Conservation (phyloP, 2,113 vertebrate genomes). For the Entelurus aequoreus region DNA sequence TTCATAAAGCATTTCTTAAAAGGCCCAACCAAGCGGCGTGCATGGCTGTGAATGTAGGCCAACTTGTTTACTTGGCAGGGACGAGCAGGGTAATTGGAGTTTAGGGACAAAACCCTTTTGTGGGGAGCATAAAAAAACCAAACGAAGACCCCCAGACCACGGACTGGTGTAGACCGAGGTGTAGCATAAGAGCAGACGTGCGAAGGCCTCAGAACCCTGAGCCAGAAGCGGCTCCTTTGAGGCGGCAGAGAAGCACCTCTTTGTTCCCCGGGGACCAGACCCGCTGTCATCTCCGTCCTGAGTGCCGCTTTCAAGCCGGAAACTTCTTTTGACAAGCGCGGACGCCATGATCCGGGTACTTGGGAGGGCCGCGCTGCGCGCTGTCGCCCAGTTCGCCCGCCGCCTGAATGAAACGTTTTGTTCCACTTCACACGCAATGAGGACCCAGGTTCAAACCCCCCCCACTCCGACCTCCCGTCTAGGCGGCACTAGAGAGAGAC, state of each 20-base stretch:
- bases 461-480: constrained; percentile 4
- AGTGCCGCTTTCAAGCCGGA: constrained; percentile 52
- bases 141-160: constrained; percentile 36
- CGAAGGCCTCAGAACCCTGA: constrained; percentile 2
- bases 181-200: constrained; percentile 5
- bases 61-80: constrained; percentile 63
- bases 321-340: constrained; percentile 65
- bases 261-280: constrained; percentile 54
- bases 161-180: constrained; percentile 9
- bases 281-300: constrained; percentile 44
- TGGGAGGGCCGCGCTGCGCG: no score
- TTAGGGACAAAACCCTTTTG: constrained; percentile 53
- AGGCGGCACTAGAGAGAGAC: background rate
- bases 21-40: constrained; percentile 52
- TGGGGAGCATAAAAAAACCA: constrained; percentile 34
- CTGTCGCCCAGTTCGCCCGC: no score
- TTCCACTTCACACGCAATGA: background rate
- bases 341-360: constrained; percentile 45
- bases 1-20: constrained; percentile 55
- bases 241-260: constrained; percentile 50
- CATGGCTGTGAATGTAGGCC: constrained; percentile 56
- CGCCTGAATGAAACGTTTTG: background rate
- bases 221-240: constrained; percentile 38
- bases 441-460: background rate
- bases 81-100: constrained; percentile 50